Evolutionary conservation across 2,888 invertebrate species (phyloP).

Genomic region (Drosophila barbarae): DNA sequence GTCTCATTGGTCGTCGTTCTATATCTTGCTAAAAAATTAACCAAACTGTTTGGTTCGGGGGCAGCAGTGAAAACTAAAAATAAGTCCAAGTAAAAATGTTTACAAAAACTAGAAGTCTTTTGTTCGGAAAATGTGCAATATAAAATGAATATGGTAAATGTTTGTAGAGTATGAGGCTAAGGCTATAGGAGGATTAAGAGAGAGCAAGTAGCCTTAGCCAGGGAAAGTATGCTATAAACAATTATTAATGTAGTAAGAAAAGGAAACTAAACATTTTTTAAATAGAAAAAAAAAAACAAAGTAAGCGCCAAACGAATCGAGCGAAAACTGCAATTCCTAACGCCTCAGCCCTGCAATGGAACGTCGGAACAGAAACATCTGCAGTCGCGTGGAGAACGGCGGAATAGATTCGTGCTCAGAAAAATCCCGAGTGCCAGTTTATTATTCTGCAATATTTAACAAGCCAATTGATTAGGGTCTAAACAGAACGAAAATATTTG

Average conservation of each 20-base stretch:
- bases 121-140: background rate
- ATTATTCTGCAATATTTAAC: conserved; percentile 5
- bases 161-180: background rate
- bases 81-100: conserved; percentile 26
- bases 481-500: conserved; percentile 19
- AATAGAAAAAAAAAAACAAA: background rate
- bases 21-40: conserved; percentile 14
- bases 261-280: too few species aligned
- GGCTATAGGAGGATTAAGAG: too few species aligned
- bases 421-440: conserved; percentile 5
- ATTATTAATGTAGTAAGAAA: too few species aligned
- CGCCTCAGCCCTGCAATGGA: conserved; percentile 16
- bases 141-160: background rate
- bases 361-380: conserved; percentile 10
- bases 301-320: conserved; percentile 4
- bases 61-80: conserved; percentile 21
- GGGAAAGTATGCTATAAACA: too few species aligned
- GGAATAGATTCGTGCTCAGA: conserved; percentile 13
- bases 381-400: conserved; percentile 5
- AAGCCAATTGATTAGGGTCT: conserved; percentile 20
- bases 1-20: conserved; percentile 10
- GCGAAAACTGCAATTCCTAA: conserved; percentile 25
- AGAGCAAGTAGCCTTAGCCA: too few species aligned
- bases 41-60: conserved; percentile 17
- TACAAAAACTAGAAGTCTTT: background rate